Conservation (phyloP, 2,888 invertebrate species). For the Melieria picta region DNA sequence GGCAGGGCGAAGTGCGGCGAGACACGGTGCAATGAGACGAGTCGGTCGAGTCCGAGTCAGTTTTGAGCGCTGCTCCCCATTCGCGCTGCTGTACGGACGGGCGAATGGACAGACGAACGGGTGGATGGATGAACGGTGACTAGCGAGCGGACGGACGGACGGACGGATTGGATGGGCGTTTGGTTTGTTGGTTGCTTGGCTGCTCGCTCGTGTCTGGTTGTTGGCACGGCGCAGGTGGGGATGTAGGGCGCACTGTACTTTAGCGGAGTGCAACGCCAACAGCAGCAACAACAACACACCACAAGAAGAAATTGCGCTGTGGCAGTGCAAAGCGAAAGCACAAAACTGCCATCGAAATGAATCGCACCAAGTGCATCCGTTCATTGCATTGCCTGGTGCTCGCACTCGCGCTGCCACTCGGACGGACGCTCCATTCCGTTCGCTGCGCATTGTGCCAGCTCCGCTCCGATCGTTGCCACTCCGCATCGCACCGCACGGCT, state of each 20-base stretch:
- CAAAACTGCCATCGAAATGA: slow-evolving; percentile 46
- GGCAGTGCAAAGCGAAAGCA: not conserved
- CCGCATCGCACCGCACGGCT: not conserved
- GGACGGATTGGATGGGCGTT: slow-evolving; percentile 13
- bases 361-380: slow-evolving; percentile 57
- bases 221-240: no score
- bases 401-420: no score
- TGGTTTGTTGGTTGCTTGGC: slow-evolving; percentile 25
- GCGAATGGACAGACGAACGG: slow-evolving; percentile 15
- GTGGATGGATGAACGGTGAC: slow-evolving; percentile 34
- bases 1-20: slow-evolving; percentile 12
- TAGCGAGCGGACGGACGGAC: slow-evolving; percentile 36
- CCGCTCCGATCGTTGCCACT: not conserved
- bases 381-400: no score
- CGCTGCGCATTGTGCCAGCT: no score
- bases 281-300: not conserved
- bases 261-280: not conserved
- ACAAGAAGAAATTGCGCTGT: not conserved
- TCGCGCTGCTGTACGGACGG: not conserved
- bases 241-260: slow-evolving; percentile 6
- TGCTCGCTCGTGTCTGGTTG: no score
- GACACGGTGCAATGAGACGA: slow-evolving; percentile 9
- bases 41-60: slow-evolving; percentile 26
- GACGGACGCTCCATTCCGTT: not conserved
- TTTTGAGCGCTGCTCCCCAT: slow-evolving; percentile 45